Evolutionary conservation across 1,140 invertebrate genomes (phyloP).

Genomic region (Drepana arcuata): DNA sequence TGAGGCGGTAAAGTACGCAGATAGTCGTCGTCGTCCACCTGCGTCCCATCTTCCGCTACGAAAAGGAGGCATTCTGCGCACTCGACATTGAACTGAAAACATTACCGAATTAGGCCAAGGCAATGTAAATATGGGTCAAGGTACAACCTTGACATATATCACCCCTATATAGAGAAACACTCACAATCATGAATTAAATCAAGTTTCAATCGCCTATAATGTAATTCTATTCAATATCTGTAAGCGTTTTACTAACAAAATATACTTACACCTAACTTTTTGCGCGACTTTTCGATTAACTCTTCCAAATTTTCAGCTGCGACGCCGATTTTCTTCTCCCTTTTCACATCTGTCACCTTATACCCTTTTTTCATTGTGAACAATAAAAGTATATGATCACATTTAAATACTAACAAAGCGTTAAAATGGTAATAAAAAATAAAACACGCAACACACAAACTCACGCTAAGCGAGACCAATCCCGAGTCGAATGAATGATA

Average conservation of each 20-base stretch:
- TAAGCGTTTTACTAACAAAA: slow-evolving; percentile 11
- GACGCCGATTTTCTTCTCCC: slow-evolving; percentile 78
- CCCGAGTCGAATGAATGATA: too few species aligned
- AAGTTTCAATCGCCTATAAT: too few species aligned
- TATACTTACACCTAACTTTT: slow-evolving; percentile 78
- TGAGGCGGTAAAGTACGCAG: slow-evolving; percentile 80
- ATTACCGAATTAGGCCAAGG: slow-evolving; percentile 41
- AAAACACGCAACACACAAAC: too few species aligned
- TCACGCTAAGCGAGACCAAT: too few species aligned
- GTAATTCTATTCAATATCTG: too few species aligned
- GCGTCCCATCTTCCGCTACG: slow-evolving; percentile 79
- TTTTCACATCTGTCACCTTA: slow-evolving; percentile 78
- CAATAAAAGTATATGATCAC: too few species aligned
- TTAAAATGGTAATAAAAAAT: too few species aligned
- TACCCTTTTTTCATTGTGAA: slow-evolving; percentile 76
- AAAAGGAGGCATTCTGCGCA: slow-evolving; percentile 56
- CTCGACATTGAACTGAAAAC: slow-evolving; percentile 63
- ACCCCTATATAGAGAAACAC: slow-evolving; percentile 20
- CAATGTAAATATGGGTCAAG: slow-evolving; percentile 36
- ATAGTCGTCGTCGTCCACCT: slow-evolving; percentile 82
- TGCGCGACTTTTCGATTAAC: slow-evolving; percentile 76
- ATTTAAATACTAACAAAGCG: too few species aligned
- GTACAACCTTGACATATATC: slow-evolving; percentile 42
- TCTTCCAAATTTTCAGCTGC: slow-evolving; percentile 77
- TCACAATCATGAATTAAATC: slow-evolving; percentile 17